phyloP scores from a whole-genome alignment of 2,888 invertebrate species.

The Synanthedon vespiformis region DNA sequence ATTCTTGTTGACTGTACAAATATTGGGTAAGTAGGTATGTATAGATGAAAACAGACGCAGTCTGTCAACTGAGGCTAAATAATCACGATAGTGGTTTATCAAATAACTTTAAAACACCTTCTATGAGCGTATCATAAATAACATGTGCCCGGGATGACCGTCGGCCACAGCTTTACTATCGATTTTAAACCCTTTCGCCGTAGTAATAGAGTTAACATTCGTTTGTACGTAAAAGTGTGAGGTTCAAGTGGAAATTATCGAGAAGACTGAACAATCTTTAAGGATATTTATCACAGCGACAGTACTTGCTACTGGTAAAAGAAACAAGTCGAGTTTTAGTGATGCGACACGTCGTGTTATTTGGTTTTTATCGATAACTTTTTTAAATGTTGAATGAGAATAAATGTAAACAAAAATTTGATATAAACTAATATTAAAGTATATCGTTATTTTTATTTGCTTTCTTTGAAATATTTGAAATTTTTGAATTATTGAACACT shows the following conservation, averaged over 20 bases:
- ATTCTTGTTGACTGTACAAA: slow-evolving; percentile 1
- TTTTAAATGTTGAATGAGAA: slow-evolving; percentile 1
- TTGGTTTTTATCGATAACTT: slow-evolving; percentile 6
- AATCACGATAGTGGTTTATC: slow-evolving; percentile 67
- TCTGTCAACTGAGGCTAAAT: slow-evolving; percentile 59
- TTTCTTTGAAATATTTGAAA: too few species aligned
- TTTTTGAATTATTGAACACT: too few species aligned
- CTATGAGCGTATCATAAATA: slow-evolving; percentile 59
- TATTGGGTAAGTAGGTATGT: not conserved
- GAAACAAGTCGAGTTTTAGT: slow-evolving; percentile 59
- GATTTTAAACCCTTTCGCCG: slow-evolving; percentile 19
- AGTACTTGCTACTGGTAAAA: slow-evolving; percentile 67
- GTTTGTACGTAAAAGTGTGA: slow-evolving; percentile 29
- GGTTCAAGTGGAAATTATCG: slow-evolving; percentile 59
- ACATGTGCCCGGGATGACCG: slow-evolving; percentile 24
- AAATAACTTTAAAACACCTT: slow-evolving; percentile 66
- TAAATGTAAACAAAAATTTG: too few species aligned
- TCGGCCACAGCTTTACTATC: not conserved
- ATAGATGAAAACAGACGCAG: slow-evolving; percentile 33
- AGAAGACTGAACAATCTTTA: slow-evolving; percentile 61
- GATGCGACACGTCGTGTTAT: slow-evolving; percentile 28
- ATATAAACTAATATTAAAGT: too few species aligned
- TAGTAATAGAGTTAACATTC: slow-evolving; percentile 17
- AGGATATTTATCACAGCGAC: slow-evolving; percentile 69
- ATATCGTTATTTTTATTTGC: too few species aligned